These are phyloP conservation scores for Sebastes dallii DNA, from an alignment of 2,797 vertebrate genomes.

Conservation along the genomic window DNA sequence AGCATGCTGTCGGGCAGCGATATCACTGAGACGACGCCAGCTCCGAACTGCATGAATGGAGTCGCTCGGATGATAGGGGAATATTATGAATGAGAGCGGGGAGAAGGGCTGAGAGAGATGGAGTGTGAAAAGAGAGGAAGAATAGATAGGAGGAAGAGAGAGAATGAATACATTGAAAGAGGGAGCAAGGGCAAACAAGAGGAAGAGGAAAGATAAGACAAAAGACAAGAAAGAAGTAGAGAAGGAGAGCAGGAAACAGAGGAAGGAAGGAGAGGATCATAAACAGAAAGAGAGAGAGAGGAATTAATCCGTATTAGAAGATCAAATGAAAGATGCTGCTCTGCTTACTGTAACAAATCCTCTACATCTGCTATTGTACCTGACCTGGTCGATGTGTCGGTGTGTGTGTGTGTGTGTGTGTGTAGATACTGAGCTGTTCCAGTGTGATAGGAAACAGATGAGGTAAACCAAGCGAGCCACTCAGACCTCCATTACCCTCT, in stretches of 20 bases:
- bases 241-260: background rate
- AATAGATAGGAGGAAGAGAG: background rate
- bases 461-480: constrained; percentile 1
- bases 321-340: constrained; percentile 9
- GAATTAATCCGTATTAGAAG: background rate
- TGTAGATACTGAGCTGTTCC: background rate
- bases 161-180: background rate
- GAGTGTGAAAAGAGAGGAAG: background rate
- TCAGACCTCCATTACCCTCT: constrained; percentile 9
- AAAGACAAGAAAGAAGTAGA: background rate
- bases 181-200: background rate
- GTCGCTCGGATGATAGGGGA: background rate
- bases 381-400: background rate
- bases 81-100: background rate
- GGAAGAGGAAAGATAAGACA: too few relatives aligned
- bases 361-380: constrained; percentile 19
- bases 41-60: constrained; percentile 11
- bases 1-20: background rate
- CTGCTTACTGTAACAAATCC: constrained; percentile 14
- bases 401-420: background rate
- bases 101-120: background rate
- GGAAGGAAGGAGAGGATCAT: background rate
- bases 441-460: constrained; percentile 38
- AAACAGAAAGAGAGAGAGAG: background rate
- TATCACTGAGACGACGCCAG: background rate